Evolutionary conservation across 2,888 invertebrate genomes (phyloP).

Genomic region (Agapostemon virescens): DNA sequence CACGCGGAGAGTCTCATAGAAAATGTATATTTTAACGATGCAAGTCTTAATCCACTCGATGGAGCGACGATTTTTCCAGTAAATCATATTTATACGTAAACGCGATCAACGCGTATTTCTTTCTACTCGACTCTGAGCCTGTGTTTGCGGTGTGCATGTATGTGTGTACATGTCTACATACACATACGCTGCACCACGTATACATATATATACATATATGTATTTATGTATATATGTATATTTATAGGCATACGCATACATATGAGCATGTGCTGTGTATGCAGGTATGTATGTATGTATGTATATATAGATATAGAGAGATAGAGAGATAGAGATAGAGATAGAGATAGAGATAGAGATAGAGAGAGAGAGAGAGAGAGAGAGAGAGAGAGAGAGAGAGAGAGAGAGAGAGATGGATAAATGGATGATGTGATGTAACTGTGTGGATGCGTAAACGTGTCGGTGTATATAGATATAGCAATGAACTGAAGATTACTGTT

Average conservation of each 20-base stretch:
- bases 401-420: too few relatives aligned
- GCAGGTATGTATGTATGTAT: conserved; percentile 29
- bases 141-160: not conserved
- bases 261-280: conserved; percentile 34
- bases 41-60: not conserved
- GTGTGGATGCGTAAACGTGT: too few relatives aligned
- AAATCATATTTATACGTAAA: not conserved
- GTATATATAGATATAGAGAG: conserved; percentile 29
- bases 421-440: too few relatives aligned
- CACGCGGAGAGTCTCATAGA: conserved; percentile 29
- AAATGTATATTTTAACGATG: conserved; percentile 23
- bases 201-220: not conserved
- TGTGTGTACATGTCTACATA: not conserved
- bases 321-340: too few relatives aligned
- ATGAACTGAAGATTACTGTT: conserved; percentile 70
- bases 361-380: too few relatives aligned
- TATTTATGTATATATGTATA: not conserved
- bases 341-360: too few relatives aligned
- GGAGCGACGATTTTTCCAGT: not conserved
- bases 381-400: too few relatives aligned
- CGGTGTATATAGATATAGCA: conserved; percentile 49
- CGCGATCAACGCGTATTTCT: not conserved
- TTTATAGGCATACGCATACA: not conserved
- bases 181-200: not conserved
- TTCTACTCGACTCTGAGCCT: conserved; percentile 21